Conservation (phyloP, 2,888 invertebrate species). For the Lithophane ornitopus region DNA sequence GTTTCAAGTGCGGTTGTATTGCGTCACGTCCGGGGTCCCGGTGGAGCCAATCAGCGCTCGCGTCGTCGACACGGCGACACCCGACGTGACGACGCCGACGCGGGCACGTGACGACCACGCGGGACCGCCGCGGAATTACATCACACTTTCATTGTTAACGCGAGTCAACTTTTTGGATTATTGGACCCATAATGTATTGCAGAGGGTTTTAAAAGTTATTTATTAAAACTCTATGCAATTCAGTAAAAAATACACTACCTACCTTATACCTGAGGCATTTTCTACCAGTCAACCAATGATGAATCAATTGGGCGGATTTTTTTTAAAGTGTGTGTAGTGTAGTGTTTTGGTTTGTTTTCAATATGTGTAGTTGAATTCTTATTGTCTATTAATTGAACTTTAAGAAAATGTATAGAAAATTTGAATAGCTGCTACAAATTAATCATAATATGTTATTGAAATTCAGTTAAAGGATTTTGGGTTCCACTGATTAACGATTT, state of each 20-base stretch:
- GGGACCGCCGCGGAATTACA: conserved; percentile 24
- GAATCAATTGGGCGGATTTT: too few relatives aligned
- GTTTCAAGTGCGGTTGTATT: conserved; percentile 24
- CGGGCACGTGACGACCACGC: conserved; percentile 41
- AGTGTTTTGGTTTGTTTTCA: too few relatives aligned
- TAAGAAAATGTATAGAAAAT: too few relatives aligned
- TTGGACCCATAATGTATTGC: not conserved
- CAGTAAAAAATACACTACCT: not conserved
- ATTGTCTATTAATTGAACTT: too few relatives aligned
- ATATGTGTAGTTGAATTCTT: too few relatives aligned
- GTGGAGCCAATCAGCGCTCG: conserved; percentile 53
- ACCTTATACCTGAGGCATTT: not conserved
- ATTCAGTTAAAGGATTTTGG: too few relatives aligned
- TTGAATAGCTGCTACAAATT: too few relatives aligned
- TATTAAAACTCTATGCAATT: not conserved
- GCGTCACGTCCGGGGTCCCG: conserved; percentile 51
- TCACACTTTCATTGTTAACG: conserved; percentile 28
- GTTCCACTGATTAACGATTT: too few relatives aligned
- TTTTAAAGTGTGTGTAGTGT: too few relatives aligned
- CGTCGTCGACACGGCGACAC: conserved; percentile 25
- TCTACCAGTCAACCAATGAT: not conserved
- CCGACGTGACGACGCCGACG: conserved; percentile 13
- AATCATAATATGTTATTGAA: too few relatives aligned
- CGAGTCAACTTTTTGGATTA: conserved; percentile 21
- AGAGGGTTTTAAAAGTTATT: not conserved